These are phyloP conservation scores for Sciurus niger DNA, from an alignment of 2,113 vertebrate genomes.

Conservation along the genomic window DNA sequence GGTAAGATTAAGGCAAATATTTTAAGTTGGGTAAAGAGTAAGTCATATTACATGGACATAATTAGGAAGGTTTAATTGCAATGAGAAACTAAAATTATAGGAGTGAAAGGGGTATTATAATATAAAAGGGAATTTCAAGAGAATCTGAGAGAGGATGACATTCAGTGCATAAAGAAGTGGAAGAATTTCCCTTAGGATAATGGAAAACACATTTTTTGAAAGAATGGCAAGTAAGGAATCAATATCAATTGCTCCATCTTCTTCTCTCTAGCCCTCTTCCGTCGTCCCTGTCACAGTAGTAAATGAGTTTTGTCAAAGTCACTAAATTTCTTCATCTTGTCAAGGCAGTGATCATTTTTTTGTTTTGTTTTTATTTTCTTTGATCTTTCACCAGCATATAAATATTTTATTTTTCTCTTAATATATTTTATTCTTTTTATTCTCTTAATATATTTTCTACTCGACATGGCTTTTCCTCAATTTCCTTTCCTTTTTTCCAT, in stretches of 20 bases:
- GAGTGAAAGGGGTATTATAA: background rate
- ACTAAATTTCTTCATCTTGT: background rate
- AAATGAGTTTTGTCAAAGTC: background rate
- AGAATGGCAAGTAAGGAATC: background rate
- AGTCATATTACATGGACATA: background rate
- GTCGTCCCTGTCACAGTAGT: background rate
- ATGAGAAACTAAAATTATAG: background rate
- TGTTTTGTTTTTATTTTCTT: background rate
- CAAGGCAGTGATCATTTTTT: background rate
- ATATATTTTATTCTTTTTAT: background rate
- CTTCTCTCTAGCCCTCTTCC: background rate
- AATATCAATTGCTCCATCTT: background rate
- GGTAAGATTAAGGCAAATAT: background rate
- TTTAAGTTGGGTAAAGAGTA: conserved; percentile 21
- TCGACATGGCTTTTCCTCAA: background rate
- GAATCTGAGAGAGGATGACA: background rate
- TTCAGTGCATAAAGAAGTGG: background rate
- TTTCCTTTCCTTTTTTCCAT: background rate
- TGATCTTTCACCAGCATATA: background rate
- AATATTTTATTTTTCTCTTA: background rate
- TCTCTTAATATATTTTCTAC: background rate
- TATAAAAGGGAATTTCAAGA: background rate
- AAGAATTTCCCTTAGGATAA: background rate
- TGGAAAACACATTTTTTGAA: background rate
- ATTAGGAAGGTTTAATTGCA: background rate